A percentile compares a stretch with the other conserved stretches of the same genome.
Evolutionary conservation across 2,888 invertebrate species (phyloP).

Genomic region (Synanthedon tipuliformis): DNA sequence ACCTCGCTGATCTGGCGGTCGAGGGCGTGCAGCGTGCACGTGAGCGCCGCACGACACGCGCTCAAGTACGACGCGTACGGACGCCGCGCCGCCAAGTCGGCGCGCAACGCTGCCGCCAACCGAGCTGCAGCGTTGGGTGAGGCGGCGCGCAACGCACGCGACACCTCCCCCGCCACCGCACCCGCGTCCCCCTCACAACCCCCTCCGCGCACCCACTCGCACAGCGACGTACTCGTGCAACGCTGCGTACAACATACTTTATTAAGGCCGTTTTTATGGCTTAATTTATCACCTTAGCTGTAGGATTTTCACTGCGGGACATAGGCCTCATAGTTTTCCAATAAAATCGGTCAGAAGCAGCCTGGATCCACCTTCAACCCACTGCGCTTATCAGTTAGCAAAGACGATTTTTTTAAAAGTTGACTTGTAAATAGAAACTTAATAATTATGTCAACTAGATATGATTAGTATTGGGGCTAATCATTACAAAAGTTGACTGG

Average conservation of each 20-base stretch:
- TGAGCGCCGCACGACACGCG: constrained; percentile 39
- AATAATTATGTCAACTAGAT: too few species aligned
- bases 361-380: too few species aligned
- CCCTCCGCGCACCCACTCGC: constrained; percentile 45
- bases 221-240: constrained; percentile 40
- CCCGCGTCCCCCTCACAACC: constrained; percentile 21
- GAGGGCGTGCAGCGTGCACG: constrained; percentile 35
- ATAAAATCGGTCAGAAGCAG: too few species aligned
- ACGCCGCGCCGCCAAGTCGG: constrained; percentile 51
- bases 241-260: constrained; percentile 22
- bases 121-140: constrained; percentile 21
- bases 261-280: too few species aligned
- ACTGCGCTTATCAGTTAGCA: too few species aligned
- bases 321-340: too few species aligned
- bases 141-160: constrained; percentile 14
- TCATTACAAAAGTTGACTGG: too few species aligned
- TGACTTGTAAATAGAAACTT: too few species aligned
- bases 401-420: too few species aligned
- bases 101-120: constrained; percentile 45
- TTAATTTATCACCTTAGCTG: too few species aligned
- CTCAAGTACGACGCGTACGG: constrained; percentile 57
- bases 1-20: constrained; percentile 30
- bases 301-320: too few species aligned
- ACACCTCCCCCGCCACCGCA: constrained; percentile 19
- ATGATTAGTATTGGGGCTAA: too few species aligned